A percentile compares a stretch with the other conserved stretches of the same genome.
These are phyloP conservation scores for Amphipoea oculea DNA, from an alignment of 2,888 invertebrate species.

Conservation along the genomic window DNA sequence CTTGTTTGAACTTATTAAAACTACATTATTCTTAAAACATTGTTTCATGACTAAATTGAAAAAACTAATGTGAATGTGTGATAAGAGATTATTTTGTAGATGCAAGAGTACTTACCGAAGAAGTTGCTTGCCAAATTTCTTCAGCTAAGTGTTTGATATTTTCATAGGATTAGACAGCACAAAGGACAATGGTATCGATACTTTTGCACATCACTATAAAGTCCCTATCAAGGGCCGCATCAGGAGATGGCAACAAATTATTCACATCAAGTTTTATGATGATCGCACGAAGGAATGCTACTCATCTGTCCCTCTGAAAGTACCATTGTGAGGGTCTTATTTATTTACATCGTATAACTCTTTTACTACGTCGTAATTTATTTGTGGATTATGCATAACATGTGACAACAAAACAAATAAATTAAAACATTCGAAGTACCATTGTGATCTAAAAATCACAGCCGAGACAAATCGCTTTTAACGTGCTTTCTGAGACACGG, in stretches of 20 bases:
- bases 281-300: slow-evolving; percentile 54
- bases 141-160: too few relatives aligned
- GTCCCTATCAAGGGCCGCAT: slow-evolving; percentile 35
- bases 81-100: too few relatives aligned
- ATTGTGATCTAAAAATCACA: too few relatives aligned
- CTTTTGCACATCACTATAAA: slow-evolving; percentile 30
- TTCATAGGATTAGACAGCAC: not conserved
- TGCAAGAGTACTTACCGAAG: too few relatives aligned
- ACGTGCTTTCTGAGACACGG: too few relatives aligned
- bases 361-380: slow-evolving; percentile 25
- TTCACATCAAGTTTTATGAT: slow-evolving; percentile 65
- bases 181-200: not conserved
- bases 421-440: too few relatives aligned
- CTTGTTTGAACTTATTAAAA: not conserved
- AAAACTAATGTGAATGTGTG: too few relatives aligned
- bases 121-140: too few relatives aligned
- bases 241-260: slow-evolving; percentile 53
- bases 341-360: slow-evolving; percentile 32
- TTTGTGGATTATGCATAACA: not conserved
- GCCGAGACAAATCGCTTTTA: too few relatives aligned
- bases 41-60: not conserved
- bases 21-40: not conserved
- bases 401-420: too few relatives aligned
- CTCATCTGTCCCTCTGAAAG: slow-evolving; percentile 24
- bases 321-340: slow-evolving; percentile 4